Evolutionary conservation across 2,888 invertebrate genomes (phyloP).

Genomic region (Strigamia crassipes): DNA sequence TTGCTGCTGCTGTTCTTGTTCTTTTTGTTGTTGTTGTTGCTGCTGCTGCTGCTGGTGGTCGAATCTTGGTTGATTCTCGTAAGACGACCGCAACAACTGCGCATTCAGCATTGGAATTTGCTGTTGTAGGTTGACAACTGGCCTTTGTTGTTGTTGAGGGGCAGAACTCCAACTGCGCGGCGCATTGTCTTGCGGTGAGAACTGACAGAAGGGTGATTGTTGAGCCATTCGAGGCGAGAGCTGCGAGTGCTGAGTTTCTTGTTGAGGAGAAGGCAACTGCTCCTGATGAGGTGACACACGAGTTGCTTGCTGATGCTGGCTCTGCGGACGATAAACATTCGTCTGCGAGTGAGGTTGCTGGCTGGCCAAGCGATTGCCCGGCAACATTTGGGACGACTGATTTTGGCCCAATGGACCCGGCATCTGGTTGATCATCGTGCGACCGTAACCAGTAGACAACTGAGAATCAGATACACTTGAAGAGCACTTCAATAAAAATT

Average conservation of each 20-base stretch:
- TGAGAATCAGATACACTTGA: constrained; percentile 64
- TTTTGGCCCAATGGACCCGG: constrained; percentile 58
- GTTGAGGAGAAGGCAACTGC: constrained; percentile 54
- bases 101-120: constrained; percentile 89
- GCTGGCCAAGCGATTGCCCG: constrained; percentile 59
- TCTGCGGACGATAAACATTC: no score
- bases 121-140: constrained; percentile 52
- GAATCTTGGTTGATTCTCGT: constrained; percentile 20
- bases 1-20: constrained; percentile 50
- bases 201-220: constrained; percentile 47
- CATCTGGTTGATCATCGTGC: constrained; percentile 59
- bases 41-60: constrained; percentile 48
- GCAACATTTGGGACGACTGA: constrained; percentile 58
- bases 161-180: constrained; percentile 43
- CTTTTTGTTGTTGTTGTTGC: constrained; percentile 51
- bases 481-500: constrained; percentile 58
- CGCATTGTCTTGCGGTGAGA: constrained; percentile 48
- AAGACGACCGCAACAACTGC: constrained; percentile 67
- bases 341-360: constrained; percentile 46
- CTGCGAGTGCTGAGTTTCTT: constrained; percentile 53
- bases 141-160: constrained; percentile 27
- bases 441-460: constrained; percentile 69
- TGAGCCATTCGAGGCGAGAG: constrained; percentile 63
- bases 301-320: constrained; percentile 51
- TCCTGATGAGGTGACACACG: constrained; percentile 53